Base-by-base conservation (phyloP, 1,140 invertebrate genomes). In the Papilio machaon region DNA sequence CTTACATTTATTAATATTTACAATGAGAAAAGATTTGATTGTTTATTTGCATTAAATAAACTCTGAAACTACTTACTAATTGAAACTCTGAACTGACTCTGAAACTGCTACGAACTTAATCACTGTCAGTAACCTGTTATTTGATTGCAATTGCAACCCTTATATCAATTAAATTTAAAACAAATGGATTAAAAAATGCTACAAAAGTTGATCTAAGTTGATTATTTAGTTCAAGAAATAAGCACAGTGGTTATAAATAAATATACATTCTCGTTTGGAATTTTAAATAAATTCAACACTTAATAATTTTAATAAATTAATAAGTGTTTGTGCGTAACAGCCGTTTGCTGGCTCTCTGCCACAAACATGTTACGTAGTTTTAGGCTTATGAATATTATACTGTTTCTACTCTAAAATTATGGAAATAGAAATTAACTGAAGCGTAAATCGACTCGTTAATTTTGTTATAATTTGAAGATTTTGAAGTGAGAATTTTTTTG, bases 311-410 rank as follows among this genome's bases (percentile, higher is more conserved):
- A 38, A 70, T 30, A 38, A 70, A 70, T 17, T 54, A 54, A 23
- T 64, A 64, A 13, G 11, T 30, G 54, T 70, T 70, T 70, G 64
- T 70, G 64, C 30, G 64, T 70, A 70, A 38, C 64, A 15, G 30
- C 60, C 60, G 58, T 8, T 60, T n/a, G 30, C 15, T 70, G 64
- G 64, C 64, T 35, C 64, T 11, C 30, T 70, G 64, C 64, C 64
- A 70, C 64, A 70, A 70, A 70, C 64, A 70, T 70, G 64, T 70
- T 67, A 38, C 64, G 64, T 70, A 70, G 64, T 70, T 70, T 70
- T 70, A 70, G 64, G 64, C 64, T 70, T 70, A 70, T 70, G 30
- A 70, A 35, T 70, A 70, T 70, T 70, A 70, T 70, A 70, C 64
- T 70, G 64, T 70, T 35, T 2, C 23, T 23, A 13, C 30, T 70